Conservation (phyloP, 2,888 invertebrate genomes). For the Eristalinus aeneus region DNA sequence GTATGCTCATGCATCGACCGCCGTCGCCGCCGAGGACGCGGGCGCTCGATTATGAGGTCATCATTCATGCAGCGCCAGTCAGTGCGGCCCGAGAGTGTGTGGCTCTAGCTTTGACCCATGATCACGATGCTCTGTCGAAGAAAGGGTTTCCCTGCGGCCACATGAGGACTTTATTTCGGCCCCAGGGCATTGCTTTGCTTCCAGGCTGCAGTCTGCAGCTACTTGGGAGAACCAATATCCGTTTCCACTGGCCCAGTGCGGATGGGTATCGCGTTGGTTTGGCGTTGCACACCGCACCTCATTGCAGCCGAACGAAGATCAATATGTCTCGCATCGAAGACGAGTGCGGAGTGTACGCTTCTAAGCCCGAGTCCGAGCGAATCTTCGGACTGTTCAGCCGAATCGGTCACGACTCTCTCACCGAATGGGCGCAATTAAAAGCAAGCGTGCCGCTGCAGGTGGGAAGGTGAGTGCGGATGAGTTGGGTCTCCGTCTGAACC, state of each 20-base stretch:
- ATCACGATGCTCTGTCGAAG: conserved; percentile 45
- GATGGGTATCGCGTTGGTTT: background rate
- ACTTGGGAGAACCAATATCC: conserved; percentile 58
- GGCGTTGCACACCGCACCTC: conserved; percentile 39
- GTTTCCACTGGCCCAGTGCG: conserved; percentile 30
- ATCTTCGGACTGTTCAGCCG: conserved; percentile 1
- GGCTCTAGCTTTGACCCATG: conserved; percentile 37
- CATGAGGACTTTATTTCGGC: conserved; percentile 48
- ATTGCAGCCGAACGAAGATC: conserved; percentile 23
- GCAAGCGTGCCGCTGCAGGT: conserved; percentile 3
- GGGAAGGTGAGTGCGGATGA: conserved; percentile 14
- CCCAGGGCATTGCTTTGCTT: background rate
- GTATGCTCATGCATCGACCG: background rate
- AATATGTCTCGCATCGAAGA: conserved; percentile 30
- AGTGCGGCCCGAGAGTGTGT: background rate
- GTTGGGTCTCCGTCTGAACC: conserved; percentile 4
- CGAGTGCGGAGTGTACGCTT: background rate
- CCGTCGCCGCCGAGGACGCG: background rate
- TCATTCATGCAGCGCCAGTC: conserved; percentile 57
- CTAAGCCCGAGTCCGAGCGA: background rate
- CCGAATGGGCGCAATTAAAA: conserved; percentile 59
- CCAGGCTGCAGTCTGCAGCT: conserved; percentile 33
- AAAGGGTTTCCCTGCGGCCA: conserved; percentile 32
- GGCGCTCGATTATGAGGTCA: conserved; percentile 41
- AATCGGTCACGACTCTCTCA: conserved; percentile 52